phyloP scores from a whole-genome alignment of 1,140 invertebrate species.

The Hypothenemus hampei region DNA sequence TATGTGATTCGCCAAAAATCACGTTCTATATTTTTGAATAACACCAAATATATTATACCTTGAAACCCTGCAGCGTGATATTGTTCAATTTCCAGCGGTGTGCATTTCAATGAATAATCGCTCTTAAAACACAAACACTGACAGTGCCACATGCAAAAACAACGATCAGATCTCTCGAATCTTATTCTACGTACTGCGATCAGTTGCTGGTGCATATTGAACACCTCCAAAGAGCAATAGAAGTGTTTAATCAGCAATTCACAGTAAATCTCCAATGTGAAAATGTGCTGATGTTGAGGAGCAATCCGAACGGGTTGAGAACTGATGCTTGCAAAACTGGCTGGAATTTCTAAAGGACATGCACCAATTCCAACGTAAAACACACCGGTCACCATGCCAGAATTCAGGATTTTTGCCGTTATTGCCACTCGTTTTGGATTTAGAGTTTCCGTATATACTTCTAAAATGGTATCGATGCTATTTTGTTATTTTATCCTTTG shows the following conservation, averaged over 20 bases:
- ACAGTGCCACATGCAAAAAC: slow-evolving; percentile 49
- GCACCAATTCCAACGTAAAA: slow-evolving; percentile 45
- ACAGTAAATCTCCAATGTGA: slow-evolving; percentile 43
- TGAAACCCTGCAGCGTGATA: slow-evolving; percentile 49
- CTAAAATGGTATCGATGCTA: too few species aligned
- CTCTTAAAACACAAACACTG: slow-evolving; percentile 44
- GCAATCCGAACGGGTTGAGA: slow-evolving; percentile 42
- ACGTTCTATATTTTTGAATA: not conserved
- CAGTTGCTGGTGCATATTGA: slow-evolving; percentile 44
- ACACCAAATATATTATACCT: slow-evolving; percentile 30
- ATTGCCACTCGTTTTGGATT: slow-evolving; percentile 43
- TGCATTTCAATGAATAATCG: slow-evolving; percentile 40
- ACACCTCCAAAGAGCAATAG: slow-evolving; percentile 46
- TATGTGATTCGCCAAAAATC: slow-evolving; percentile 1
- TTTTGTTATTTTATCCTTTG: too few species aligned
- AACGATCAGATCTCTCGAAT: slow-evolving; percentile 45
- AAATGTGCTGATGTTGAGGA: slow-evolving; percentile 46
- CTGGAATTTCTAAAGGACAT: slow-evolving; percentile 46
- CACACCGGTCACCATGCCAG: slow-evolving; percentile 40
- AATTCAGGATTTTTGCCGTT: slow-evolving; percentile 47
- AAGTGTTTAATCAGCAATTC: slow-evolving; percentile 41
- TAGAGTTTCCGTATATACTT: slow-evolving; percentile 46
- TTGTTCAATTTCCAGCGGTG: slow-evolving; percentile 36
- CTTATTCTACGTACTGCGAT: slow-evolving; percentile 45
- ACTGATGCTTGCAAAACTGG: slow-evolving; percentile 43